phyloP scores from a whole-genome alignment of 2,113 vertebrate species.

The Camelus dromedarius region DNA sequence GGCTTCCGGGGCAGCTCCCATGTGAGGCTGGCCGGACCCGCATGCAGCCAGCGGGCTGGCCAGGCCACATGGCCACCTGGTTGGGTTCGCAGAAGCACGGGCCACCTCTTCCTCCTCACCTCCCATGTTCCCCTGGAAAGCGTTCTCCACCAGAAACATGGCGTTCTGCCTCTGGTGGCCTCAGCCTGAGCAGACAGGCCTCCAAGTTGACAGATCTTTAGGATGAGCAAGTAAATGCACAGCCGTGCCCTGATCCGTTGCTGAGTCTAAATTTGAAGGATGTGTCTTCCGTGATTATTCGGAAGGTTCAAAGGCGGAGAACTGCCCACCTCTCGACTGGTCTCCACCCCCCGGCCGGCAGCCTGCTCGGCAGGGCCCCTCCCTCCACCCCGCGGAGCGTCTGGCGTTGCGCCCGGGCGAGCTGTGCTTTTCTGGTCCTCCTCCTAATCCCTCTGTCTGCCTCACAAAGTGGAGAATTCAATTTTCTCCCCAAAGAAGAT shows the following conservation, averaged over 20 bases:
- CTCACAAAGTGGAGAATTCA: slow-evolving; percentile 69
- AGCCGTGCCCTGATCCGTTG: neutral
- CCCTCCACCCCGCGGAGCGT: fast-evolving
- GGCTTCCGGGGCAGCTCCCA: neutral
- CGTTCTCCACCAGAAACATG: neutral
- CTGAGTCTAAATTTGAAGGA: neutral
- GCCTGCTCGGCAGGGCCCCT: fast-evolving
- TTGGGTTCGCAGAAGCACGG: neutral
- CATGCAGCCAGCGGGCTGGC: neutral
- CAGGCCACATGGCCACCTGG: fast-evolving
- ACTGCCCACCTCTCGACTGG: neutral
- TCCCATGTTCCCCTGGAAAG: neutral
- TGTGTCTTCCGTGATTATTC: neutral
- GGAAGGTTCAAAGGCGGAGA: neutral
- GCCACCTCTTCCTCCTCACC: neutral
- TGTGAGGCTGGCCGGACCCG: fast-evolving
- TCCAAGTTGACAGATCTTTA: neutral
- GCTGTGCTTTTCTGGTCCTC: neutral
- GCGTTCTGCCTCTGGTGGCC: neutral
- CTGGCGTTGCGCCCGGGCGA: neutral
- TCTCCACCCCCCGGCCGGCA: fast-evolving
- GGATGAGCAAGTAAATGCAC: neutral
- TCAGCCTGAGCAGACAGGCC: neutral
- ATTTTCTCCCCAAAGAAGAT: slow-evolving; percentile 76
- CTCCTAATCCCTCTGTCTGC: slow-evolving; percentile 58